Conservation (phyloP, 1,140 invertebrate species). For the Achroia grisella region DNA sequence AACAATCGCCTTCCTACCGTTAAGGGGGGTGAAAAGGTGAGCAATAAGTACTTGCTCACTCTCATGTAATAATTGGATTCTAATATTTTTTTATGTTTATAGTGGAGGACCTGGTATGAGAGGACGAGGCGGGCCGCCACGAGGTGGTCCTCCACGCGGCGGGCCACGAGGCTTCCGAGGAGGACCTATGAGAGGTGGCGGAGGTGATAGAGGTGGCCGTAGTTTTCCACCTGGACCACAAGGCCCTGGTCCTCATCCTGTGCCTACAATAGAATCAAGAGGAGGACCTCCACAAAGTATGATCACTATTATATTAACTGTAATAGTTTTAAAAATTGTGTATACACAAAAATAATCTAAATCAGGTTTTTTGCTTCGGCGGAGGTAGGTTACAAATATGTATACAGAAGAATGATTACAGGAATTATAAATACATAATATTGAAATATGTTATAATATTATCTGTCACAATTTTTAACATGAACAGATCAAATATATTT, state of each 20-base stretch:
- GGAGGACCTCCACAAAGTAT: conserved; percentile 55
- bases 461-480: no score
- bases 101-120: conserved; percentile 53
- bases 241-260: conserved; percentile 66
- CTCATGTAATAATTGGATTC: not conserved
- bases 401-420: no score
- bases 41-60: no score
- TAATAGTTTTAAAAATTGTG: no score
- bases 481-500: no score
- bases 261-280: conserved; percentile 66
- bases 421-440: no score
- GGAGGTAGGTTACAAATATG: no score
- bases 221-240: conserved; percentile 59
- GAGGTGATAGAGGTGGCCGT: conserved; percentile 46
- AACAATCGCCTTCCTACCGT: no score
- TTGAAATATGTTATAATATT: no score
- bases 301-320: conserved; percentile 5
- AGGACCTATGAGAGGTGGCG: conserved; percentile 52
- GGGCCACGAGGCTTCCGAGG: conserved; percentile 52
- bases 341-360: no score
- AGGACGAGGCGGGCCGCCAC: conserved; percentile 46
- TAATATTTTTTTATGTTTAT: not conserved
- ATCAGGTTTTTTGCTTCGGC: no score
- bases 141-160: conserved; percentile 41
- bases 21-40: no score